Percentiles rank a stretch among this genome's conserved stretches.
phyloP scores from a whole-genome alignment of 2,113 vertebrate species.

The Lipophrys pholis region DNA sequence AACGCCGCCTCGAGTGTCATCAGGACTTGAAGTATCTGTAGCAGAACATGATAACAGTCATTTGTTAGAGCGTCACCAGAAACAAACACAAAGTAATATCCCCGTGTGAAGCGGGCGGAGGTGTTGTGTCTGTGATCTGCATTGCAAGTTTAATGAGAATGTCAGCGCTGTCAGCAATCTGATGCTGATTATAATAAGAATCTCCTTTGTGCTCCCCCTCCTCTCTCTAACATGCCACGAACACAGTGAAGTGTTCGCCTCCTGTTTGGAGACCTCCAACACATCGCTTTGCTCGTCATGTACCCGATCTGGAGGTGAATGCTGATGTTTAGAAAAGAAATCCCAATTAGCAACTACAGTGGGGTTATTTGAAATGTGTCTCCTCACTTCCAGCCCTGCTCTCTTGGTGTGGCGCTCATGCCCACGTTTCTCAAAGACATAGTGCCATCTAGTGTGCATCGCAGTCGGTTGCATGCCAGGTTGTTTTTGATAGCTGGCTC shows the following conservation, averaged over 20 bases:
- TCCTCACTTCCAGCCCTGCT: conserved; percentile 7
- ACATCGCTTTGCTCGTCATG: conserved; percentile 12
- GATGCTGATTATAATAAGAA: conserved; percentile 38
- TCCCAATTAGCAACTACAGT: conserved; percentile 16
- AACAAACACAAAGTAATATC: conserved; percentile 44
- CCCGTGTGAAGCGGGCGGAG: conserved; percentile 7
- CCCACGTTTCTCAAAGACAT: conserved; percentile 35
- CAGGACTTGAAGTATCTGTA: conserved; percentile 24
- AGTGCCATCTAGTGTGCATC: conserved; percentile 75
- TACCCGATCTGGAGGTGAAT: background rate
- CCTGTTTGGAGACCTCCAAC: background rate
- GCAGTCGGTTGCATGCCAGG: conserved; percentile 22
- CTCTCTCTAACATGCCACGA: background rate
- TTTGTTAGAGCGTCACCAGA: conserved; percentile 33
- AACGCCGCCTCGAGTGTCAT: conserved; percentile 30
- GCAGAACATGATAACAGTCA: conserved; percentile 34
- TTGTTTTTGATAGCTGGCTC: conserved; percentile 11
- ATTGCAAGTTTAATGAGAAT: conserved; percentile 59
- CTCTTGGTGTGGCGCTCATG: background rate
- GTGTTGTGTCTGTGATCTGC: conserved; percentile 27
- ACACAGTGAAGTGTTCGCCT: background rate
- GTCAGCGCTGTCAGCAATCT: conserved; percentile 49
- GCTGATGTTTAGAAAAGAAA: conserved; percentile 2
- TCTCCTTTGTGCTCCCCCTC: conserved; percentile 3
- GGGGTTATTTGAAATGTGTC: conserved; percentile 23